Evolutionary conservation across 2,797 vertebrate species (phyloP).

Genomic region (Lateolabrax maculatus): DNA sequence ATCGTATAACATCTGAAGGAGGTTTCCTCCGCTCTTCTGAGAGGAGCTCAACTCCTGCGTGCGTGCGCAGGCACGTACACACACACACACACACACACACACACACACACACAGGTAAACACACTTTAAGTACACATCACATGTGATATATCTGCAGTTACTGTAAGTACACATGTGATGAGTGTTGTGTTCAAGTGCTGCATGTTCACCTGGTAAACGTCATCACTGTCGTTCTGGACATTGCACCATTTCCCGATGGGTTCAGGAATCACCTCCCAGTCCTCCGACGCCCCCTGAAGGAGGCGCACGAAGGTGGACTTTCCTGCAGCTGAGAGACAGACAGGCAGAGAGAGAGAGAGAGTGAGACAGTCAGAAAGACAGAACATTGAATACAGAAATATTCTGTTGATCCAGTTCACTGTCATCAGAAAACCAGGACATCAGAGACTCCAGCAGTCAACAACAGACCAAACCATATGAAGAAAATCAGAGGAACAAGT

Average conservation of each 20-base stretch:
- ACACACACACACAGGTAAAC: background rate
- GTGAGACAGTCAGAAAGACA: too few species aligned
- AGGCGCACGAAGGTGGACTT: conserved; percentile 84
- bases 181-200: background rate
- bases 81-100: background rate
- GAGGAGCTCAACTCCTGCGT: conserved; percentile 90
- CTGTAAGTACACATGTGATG: too few species aligned
- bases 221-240: conserved; percentile 76
- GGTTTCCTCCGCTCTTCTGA: conserved; percentile 91
- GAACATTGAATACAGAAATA: too few species aligned
- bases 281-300: conserved; percentile 77
- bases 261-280: conserved; percentile 88
- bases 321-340: conserved; percentile 63
- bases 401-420: too few species aligned
- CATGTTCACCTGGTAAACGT: conserved; percentile 79
- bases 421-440: too few species aligned
- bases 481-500: too few species aligned
- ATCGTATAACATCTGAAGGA: conserved; percentile 91
- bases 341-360: too few species aligned
- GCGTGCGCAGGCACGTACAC: too few species aligned
- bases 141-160: too few species aligned
- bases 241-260: conserved; percentile 89
- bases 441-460: too few species aligned
- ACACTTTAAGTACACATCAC: too few species aligned
- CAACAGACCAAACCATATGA: too few species aligned